Base-by-base conservation (phyloP, 2,888 invertebrate genomes). In the Cosmorhoe ocellata region DNA sequence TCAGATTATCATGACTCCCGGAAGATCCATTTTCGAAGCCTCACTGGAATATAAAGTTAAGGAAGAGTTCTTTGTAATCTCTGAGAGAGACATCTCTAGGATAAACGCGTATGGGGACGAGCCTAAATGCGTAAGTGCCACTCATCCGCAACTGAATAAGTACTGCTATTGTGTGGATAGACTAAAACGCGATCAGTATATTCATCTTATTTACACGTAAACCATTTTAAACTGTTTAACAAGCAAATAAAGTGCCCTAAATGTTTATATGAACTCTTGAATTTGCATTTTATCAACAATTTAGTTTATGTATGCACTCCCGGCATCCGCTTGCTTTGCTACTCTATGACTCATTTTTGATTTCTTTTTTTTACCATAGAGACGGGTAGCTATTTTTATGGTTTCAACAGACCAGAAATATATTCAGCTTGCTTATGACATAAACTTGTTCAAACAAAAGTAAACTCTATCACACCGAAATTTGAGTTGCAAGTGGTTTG, bases 11-110 rank as follows among this genome's bases (percentile, higher is more conserved):
- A 27, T 38, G 38, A n/a, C 27, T n/a, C 98, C 98, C 0, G 97
- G 96, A 0, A 83, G 90, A 9, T 96, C 94, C 0, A 80, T 95
- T 0, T 98, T 95, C 73, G 98, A 98, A 82, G 96, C 95, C 0
- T 96, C 96, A 2, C 85, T 97, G 39, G 90, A 87, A 0, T 92
- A 95, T 66, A 79, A 92, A 52, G 73, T 92, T 0, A 91, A 90
- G 0, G 91, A 94, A 60, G 77, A 68, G 30, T 93, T 95, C 63
- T 75, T 83, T 0, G 86, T 95, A 1, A 93, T 93, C 71, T 90
- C 86, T n/a, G 41, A 27, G n/a, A 72, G 84, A 6, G 84, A 84
- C 41, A 82, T 85, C 46, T 84, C 84, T 0, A 58, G 86, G 46
- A 81, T 74, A 9, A 86, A 83, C 32, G 79, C 78, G 74, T 98